A percentile compares a stretch with the other conserved stretches of the same genome.
Conservation (phyloP, 2,797 vertebrate genomes). For the Enteromius viviparus region DNA sequence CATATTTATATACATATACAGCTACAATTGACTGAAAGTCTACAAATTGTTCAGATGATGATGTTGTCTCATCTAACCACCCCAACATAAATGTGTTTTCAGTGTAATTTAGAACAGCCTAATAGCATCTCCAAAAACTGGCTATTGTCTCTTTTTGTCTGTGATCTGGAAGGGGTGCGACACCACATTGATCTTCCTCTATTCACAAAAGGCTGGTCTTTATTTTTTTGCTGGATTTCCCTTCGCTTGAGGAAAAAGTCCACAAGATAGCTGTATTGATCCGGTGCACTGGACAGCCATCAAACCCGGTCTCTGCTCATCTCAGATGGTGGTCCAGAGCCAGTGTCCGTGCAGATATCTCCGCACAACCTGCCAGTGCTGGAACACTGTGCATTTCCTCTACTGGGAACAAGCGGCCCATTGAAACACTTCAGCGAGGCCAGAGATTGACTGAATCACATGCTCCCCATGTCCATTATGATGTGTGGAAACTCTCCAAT, state of each 20-base stretch:
- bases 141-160: slow-evolving; percentile 30
- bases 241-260: slow-evolving; percentile 50
- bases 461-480: slow-evolving; percentile 19
- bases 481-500: slow-evolving; percentile 11
- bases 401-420: slow-evolving; percentile 30
- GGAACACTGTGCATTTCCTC: slow-evolving; percentile 27
- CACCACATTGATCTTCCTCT: slow-evolving; percentile 51
- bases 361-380: slow-evolving; percentile 38
- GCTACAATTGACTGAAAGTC: slow-evolving; percentile 1
- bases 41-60: slow-evolving; percentile 6
- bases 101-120: slow-evolving; percentile 23
- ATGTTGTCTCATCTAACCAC: slow-evolving; percentile 14
- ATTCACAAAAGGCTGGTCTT: slow-evolving; percentile 34
- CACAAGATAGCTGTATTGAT: slow-evolving; percentile 57
- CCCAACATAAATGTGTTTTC: slow-evolving; percentile 15
- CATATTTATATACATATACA: background rate
- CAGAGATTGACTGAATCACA: slow-evolving; percentile 27
- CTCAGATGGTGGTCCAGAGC: slow-evolving; percentile 58
- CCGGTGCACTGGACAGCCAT: slow-evolving; percentile 53
- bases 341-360: slow-evolving; percentile 46
- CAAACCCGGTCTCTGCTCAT: slow-evolving; percentile 54
- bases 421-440: slow-evolving; percentile 32
- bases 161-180: slow-evolving; percentile 24
- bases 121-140: slow-evolving; percentile 41
- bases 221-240: slow-evolving; percentile 56